Percentiles rank a stretch among this genome's conserved stretches.
Evolutionary conservation across 92 coral and sea anemone genomes (phyloP).

Genomic region (Zoanthus sociatus): DNA sequence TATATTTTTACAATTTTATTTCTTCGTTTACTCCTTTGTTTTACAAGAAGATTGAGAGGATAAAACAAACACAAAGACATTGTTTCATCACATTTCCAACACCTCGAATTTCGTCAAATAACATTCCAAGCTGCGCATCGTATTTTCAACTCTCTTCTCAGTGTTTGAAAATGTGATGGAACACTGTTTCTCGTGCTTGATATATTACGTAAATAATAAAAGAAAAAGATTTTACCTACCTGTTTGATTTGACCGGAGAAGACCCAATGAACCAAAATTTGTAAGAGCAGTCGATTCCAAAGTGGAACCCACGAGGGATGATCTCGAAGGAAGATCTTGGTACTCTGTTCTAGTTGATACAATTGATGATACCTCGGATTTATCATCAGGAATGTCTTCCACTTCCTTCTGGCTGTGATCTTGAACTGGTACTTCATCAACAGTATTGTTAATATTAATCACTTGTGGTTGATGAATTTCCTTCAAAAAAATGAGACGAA

Average conservation of each 20-base stretch:
- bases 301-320: conserved; percentile 70
- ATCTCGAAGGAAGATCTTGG: conserved; percentile 82
- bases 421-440: conserved; percentile 66
- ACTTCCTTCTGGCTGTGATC: conserved; percentile 26
- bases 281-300: conserved; percentile 20
- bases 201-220: too few species aligned
- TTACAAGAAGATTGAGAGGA: too few species aligned
- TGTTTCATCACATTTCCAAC: too few species aligned
- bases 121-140: too few species aligned
- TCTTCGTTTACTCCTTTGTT: too few species aligned
- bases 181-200: too few species aligned
- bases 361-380: conserved; percentile 83
- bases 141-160: too few species aligned
- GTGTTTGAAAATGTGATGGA: too few species aligned
- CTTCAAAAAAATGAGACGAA: background rate
- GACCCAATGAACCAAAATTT: background rate
- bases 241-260: background rate
- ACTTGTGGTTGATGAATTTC: conserved; percentile 19
- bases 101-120: too few species aligned
- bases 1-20: too few species aligned
- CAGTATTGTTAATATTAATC: background rate
- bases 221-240: background rate
- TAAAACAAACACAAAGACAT: too few species aligned
- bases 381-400: conserved; percentile 77
- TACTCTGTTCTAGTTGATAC: conserved; percentile 86